Percentiles rank a stretch among this genome's conserved stretches.
phyloP scores from a whole-genome alignment of 2,113 vertebrate species.

The Oreochromis tanganicae region DNA sequence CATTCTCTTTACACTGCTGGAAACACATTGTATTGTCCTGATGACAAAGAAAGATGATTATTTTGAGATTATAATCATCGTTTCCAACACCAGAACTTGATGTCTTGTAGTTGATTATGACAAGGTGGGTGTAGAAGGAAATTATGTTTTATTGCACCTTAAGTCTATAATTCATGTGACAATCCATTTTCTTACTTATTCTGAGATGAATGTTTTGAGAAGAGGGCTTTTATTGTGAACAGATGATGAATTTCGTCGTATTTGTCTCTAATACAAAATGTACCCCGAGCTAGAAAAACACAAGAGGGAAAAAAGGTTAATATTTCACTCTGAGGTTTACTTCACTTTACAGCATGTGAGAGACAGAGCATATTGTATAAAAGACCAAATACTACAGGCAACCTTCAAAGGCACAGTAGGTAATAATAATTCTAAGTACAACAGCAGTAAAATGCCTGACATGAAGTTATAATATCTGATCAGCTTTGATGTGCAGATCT shows the following conservation, averaged over 20 bases:
- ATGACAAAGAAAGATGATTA: conserved; percentile 14
- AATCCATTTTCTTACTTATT: not conserved
- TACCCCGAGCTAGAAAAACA: not conserved
- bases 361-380: not conserved
- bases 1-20: not conserved
- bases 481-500: conserved; percentile 5
- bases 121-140: not conserved
- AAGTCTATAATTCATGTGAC: not conserved
- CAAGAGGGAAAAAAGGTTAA: not conserved
- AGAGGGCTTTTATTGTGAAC: not conserved
- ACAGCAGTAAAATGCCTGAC: not conserved
- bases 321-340: not conserved
- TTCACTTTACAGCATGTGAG: not conserved
- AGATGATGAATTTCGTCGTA: not conserved
- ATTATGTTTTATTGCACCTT: not conserved
- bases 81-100: not conserved
- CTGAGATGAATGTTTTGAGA: not conserved
- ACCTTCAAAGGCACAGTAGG: not conserved
- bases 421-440: conserved; percentile 1
- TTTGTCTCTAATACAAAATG: not conserved
- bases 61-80: conserved; percentile 7
- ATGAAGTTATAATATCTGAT: not conserved
- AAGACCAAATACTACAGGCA: not conserved
- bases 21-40: not conserved
- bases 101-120: not conserved